Evolutionary conservation across 1,140 invertebrate genomes (phyloP).

Genomic region (Ridgeia piscesae): DNA sequence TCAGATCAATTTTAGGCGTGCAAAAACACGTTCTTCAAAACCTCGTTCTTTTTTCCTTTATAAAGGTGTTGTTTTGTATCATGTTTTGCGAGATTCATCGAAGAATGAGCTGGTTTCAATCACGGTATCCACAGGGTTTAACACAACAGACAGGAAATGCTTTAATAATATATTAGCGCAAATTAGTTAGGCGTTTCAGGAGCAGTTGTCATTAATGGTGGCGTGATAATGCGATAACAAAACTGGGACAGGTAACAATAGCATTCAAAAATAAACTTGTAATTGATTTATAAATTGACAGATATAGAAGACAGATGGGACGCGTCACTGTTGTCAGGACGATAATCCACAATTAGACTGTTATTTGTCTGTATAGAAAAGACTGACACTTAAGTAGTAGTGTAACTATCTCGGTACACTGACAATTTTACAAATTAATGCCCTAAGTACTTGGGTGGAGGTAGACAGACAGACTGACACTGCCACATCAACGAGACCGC

Average conservation of each 20-base stretch:
- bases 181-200: background rate
- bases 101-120: background rate
- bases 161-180: background rate
- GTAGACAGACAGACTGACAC: background rate
- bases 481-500: background rate
- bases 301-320: background rate
- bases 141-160: background rate
- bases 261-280: background rate
- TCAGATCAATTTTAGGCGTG: background rate
- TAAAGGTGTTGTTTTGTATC: background rate
- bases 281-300: background rate
- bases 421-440: no score
- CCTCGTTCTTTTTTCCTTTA: background rate
- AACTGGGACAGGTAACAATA: background rate
- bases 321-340: background rate
- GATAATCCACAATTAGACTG: no score
- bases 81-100: background rate
- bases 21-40: background rate
- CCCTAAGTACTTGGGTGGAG: background rate
- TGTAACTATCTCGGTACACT: no score
- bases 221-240: background rate
- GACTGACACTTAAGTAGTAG: background rate
- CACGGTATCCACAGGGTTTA: background rate
- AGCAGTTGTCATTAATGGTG: background rate
- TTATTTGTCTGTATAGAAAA: background rate